Evolutionary conservation across 2,888 invertebrate genomes (phyloP).

Genomic region (Kryphioiulus occultus): DNA sequence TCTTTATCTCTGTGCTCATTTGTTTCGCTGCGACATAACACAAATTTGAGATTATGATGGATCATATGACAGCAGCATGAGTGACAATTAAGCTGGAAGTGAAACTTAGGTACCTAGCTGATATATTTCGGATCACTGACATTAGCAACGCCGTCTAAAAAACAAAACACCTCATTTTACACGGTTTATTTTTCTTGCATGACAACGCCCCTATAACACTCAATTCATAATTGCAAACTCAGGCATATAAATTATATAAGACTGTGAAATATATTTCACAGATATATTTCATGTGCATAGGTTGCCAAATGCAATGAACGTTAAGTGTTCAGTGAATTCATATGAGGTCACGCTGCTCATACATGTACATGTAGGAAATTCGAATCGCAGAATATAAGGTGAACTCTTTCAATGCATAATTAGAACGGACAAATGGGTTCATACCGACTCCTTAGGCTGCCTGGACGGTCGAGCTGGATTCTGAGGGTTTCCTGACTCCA

Average conservation of each 20-base stretch:
- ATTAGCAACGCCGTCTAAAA: conserved; percentile 68
- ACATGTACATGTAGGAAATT: not conserved
- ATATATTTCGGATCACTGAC: conserved; percentile 93
- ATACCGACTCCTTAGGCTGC: conserved; percentile 51
- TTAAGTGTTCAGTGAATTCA: too few relatives aligned
- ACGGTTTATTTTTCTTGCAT: not conserved
- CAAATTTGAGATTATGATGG: not conserved
- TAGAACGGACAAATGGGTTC: not conserved
- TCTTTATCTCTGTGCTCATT: conserved; percentile 88
- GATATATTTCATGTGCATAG: too few relatives aligned
- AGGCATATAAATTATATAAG: not conserved
- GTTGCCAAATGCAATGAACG: too few relatives aligned
- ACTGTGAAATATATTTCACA: not conserved
- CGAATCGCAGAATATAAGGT: too few relatives aligned
- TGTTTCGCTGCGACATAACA: conserved; percentile 69
- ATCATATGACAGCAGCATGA: not conserved
- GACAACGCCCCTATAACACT: not conserved
- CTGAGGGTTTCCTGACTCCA: not conserved
- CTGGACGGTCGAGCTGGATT: conserved; percentile 45
- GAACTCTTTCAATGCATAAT: too few relatives aligned
- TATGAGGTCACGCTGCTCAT: too few relatives aligned
- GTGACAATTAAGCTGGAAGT: not conserved
- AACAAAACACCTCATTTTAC: not conserved
- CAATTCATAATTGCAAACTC: not conserved
- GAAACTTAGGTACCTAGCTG: conserved; percentile 71